Base-by-base conservation (phyloP, 2,113 vertebrate genomes). In the Gavia stellata region DNA sequence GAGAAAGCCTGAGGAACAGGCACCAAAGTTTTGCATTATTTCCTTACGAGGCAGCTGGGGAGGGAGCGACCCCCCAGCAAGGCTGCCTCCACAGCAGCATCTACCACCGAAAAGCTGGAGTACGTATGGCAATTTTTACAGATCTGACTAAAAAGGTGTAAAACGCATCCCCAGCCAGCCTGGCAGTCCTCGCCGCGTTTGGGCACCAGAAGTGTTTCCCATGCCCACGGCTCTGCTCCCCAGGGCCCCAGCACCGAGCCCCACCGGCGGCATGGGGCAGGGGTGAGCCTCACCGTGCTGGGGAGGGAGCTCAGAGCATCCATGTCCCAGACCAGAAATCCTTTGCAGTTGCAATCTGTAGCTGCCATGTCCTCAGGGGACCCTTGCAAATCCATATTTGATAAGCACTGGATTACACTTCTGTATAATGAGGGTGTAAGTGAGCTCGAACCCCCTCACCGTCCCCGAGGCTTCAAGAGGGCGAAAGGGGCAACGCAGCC, bases 81-180 rank as follows among this genome's bases (percentile, higher is more conserved):
- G 9, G 61, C 7, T 33, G 44, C 45, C 38, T 42, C 25, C 36
- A 9, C 26, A 7, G 73, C 9, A 72, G 18, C 38, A 13, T 4
- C 14, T 31, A 19, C 56, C 38, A 25, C 59, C 20, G 9, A 18
- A 58, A 71, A 42, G 36, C 56, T 71, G 50, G 28, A n/a, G 56
- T 13, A 33, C 1, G 0, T 3, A 29, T 0, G 15, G 33, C 21
- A 12, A 25, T 45, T 52, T 63, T 52, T n/a, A 45, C 34, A 67
- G 17, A 38, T 19, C 62, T 42, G n/a, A 61, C 14, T 40, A 14
- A 29, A 86, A 66, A 31, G 29, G 14, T 19, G 29, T 45, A n/a
- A 80, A 66, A 52, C 3, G 7, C 20, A 1, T 40, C 61, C 45
- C 44, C 45, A 36, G 21, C 31, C 40, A 36, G 58, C 50, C 36